These are phyloP conservation scores for Sarcophaga peregrina DNA, from an alignment of 1,140 invertebrate species.

Conservation along the genomic window DNA sequence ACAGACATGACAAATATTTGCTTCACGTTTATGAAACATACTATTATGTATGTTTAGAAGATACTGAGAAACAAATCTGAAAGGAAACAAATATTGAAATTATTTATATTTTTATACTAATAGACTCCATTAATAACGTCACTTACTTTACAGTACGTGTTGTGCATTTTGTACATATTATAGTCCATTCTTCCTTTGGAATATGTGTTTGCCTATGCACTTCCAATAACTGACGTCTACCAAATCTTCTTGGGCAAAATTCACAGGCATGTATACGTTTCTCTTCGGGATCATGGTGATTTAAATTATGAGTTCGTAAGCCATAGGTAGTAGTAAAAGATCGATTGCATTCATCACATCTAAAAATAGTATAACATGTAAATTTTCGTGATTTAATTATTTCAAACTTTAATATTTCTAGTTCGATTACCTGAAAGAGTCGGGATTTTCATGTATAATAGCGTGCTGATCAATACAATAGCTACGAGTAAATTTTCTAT, in stretches of 20 bases:
- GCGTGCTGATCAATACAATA: constrained; percentile 60
- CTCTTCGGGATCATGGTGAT: constrained; percentile 59
- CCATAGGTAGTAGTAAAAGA: constrained; percentile 59
- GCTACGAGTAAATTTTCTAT: constrained; percentile 57
- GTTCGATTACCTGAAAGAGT: constrained; percentile 60
- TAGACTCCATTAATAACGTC: constrained; percentile 25
- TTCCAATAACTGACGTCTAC: constrained; percentile 55
- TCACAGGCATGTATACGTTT: constrained; percentile 59
- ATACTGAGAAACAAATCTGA: constrained; percentile 59
- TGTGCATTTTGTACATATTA: constrained; percentile 57
- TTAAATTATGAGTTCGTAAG: constrained; percentile 58
- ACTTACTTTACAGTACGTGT: constrained; percentile 48
- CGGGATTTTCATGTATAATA: constrained; percentile 57
- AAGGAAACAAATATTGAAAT: constrained; percentile 33
- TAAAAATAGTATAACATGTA: constrained; percentile 27
- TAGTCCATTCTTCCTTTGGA: constrained; percentile 57
- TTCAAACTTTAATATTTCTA: too few species aligned
- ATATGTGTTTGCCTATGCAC: constrained; percentile 59
- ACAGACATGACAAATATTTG: constrained; percentile 62
- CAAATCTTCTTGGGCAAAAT: constrained; percentile 59
- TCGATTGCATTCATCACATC: constrained; percentile 61
- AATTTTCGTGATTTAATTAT: too few species aligned
- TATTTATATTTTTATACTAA: not conserved
- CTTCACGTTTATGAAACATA: constrained; percentile 57
- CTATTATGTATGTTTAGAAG: constrained; percentile 59